Evolutionary conservation across 2,888 invertebrate genomes (phyloP), one percentile per base, ranked within the genome.

Genomic region (Gasteruption jaculator): DNA sequence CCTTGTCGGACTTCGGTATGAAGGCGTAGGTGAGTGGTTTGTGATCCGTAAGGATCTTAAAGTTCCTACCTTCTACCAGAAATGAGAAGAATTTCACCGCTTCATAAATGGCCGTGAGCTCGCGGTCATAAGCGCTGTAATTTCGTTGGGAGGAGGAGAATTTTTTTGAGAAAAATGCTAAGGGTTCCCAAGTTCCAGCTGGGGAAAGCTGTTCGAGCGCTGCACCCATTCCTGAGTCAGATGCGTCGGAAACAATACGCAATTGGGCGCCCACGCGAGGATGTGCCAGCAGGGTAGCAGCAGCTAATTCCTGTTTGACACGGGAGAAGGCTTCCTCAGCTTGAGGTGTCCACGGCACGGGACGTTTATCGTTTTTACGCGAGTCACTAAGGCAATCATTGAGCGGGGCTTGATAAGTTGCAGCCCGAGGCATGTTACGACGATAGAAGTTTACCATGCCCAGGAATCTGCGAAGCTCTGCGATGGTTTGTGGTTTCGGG

Each of bases 81-180:
- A 49, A 41, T n/a, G 26, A 12, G 20, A 49, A 50, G 12, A 27
- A 41, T 14, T 35, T 20, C 8, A 50, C 20, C 1, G 39, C 20
- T 1, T 32, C 1, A 14, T 31, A 50, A 2, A 48, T 34, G 6
- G 43, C 50, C 4, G 49, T 31, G 5, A 54, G 25, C 32, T 54
- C 52, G 0, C 52, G 32, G 20, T 53, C 53, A 12, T 50, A 55
- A 0, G 50, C 38, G 19, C 50, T 46, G 25, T 51, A 51, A 1
- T 26, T 11, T 2, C 8, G 11, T 19, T 52, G 48, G 0, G 49
- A 16, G 2, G 43, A 14, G 4, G 11, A 36, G 2, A 52, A n/a
- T 20, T 53, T 54, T 32, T 41, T 42, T 1, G 53, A 54, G 19
- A 52, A 59, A 34, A 59, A 61, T 7, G 40, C 50, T 1, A 60